Conservation (phyloP, 2,113 vertebrate genomes). For the Fulmarus glacialis region DNA sequence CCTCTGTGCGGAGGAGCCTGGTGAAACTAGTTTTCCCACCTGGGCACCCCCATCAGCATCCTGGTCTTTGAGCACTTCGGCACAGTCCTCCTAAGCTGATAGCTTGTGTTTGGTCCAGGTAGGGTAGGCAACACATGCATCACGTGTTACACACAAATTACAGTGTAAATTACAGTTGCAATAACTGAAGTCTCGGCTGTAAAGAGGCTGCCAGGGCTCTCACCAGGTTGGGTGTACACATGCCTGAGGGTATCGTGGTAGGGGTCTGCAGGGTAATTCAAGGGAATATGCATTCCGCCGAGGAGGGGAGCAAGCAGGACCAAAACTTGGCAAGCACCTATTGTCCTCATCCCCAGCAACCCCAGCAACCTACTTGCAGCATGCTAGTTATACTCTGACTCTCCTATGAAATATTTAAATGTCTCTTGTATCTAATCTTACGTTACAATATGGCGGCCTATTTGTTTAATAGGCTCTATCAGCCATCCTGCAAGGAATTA, state of each 20-base stretch:
- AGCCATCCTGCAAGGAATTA: neutral
- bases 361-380: neutral
- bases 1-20: neutral
- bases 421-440: neutral
- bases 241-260: neutral
- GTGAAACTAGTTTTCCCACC: neutral
- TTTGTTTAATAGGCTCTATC: neutral
- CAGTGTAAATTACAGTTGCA: neutral
- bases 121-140: neutral
- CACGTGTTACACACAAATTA: neutral
- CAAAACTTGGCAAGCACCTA: fast-evolving
- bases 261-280: neutral
- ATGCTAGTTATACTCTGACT: neutral
- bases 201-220: neutral
- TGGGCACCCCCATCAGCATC: neutral
- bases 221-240: neutral
- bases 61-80: neutral
- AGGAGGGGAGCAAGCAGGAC: neutral
- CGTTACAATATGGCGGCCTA: neutral
- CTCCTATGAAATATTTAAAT: neutral
- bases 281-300: neutral
- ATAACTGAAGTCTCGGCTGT: neutral
- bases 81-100: neutral
- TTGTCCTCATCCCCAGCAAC: neutral
- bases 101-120: neutral